Base-by-base conservation (phyloP, 2,113 vertebrate genomes). In the Pedionomus torquatus region DNA sequence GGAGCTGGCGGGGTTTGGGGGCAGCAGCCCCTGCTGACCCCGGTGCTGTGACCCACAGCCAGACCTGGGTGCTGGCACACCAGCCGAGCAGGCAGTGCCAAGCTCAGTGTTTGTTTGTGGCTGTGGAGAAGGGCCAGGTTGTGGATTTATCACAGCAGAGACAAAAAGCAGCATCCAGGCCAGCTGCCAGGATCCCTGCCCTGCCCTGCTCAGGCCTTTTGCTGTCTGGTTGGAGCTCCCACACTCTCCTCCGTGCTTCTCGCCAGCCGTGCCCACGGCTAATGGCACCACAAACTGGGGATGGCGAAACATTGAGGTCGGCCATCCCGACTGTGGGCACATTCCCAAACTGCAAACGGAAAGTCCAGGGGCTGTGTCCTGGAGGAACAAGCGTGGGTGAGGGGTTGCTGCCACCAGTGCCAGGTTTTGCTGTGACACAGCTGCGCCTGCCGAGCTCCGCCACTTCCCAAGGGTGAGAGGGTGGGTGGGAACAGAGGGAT, bases 191-290 rank as follows among this genome's bases (percentile, higher is more conserved):
- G 35, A 76, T 15, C 37, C 1, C 2, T 54, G 10, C 37, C 41
- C 61, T 82, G 69, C 21, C 35, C 39, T 4, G 5, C 5, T 76
- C 46, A 20, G 55, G 46, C 71, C 74, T 94, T 83, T 37, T 0
- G 4, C 23, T 2, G 3, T 16, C 26, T 52, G 4, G 0, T 1
- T 16, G 35, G 15, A 77, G 41, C 54, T 48, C 41, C 58, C 1
- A 0, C 11, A 2, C 2, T 3, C 54, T 46, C 35, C 55, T 51
- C 44, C 16, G 0, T 0, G 0, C 35, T 60, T 37, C 61, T 54
- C 5, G 2, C 39, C 75, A 60, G 41, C 48, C 1, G 10, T 58
- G 81, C 58, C 33, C 24, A 1, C 5, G 2, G 69, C 44, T 6
- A 15, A 6, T 13, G 26, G 78, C 74, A 33, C 49, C 3, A 5